These are phyloP conservation scores for Mus spretus DNA, from an alignment of 2,797 vertebrate species.

Conservation along the genomic window DNA sequence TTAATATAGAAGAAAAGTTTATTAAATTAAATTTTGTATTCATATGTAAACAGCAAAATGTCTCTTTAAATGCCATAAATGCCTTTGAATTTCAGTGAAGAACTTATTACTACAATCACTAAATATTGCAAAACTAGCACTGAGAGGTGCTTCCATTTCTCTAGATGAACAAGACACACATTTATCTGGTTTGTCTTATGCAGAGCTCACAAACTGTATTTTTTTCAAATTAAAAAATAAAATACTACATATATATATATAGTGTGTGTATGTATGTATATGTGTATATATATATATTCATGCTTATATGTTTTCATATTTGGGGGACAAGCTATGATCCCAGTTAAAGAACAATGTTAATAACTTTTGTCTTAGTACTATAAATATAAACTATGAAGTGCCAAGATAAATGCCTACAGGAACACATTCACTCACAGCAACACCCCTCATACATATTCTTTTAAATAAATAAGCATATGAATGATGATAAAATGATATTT, in stretches of 20 bases:
- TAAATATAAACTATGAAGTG: constrained; percentile 16
- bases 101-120: accelerated
- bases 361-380: neutral
- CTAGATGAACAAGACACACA: neutral
- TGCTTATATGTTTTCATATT: neutral
- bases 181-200: neutral
- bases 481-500: neutral
- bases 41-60: neutral
- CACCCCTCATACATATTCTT: neutral
- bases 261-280: neutral
- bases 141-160: neutral
- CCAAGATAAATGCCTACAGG: neutral
- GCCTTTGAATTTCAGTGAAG: neutral
- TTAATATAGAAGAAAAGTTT: neutral
- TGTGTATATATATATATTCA: neutral
- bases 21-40: constrained; percentile 59
- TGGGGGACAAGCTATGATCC: neutral
- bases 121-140: neutral
- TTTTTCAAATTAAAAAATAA: neutral
- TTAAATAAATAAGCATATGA: neutral
- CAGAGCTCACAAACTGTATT: neutral
- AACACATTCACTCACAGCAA: neutral
- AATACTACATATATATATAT: neutral
- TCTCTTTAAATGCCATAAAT: neutral
- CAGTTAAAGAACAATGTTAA: neutral